Evolutionary conservation across 2,888 invertebrate genomes (phyloP), one percentile per base, ranked within the genome.

Genomic region (Ommatoiulus sabulosus): DNA sequence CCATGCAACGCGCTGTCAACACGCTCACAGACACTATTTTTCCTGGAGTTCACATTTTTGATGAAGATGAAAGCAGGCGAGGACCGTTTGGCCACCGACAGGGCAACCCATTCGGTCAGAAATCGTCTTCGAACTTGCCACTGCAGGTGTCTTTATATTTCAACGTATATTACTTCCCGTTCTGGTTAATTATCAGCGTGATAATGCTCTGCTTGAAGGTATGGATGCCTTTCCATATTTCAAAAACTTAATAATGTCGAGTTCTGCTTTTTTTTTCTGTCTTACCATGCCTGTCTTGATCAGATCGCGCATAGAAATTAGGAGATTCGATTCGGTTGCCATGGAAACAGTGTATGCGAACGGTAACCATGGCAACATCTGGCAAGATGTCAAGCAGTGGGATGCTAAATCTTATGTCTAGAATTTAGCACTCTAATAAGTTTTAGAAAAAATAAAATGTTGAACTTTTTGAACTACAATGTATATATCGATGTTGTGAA

Each of bases 101-200:
- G 15, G 63, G 63, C 63, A 24, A 86, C 43, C 24, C 87, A 5
- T 63, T 43, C 43, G 95, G 94, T 90, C 93, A 93, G 91, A 93
- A 94, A 92, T 93, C 94, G 89, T 94, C 94, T 90, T 94, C 95
- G 8, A 95, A 94, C 93, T 93, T 97, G 88, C 94, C 95, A 0
- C 94, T 96, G 91, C 98, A 98, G 93, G 97, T 98, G 94, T 94
- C 96, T 87, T 93, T 98, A 88, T 97, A 96, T 93, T 95, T 97
- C 91, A 98, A 98, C 93, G 94, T 95, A 1, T 95, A 96, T 91
- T 94, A 96, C 90, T 95, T 95, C 90, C 94, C 96, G 10, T 92
- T 96, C 90, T 98, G 98, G 97, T 91, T 95, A 35, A 91, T 94
- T 63, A 94, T 95, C 12, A 93, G 94, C 88, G 91, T 95, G 20